Conservation (phyloP, 2,797 vertebrate genomes). For the Gadopsis marmoratus region DNA sequence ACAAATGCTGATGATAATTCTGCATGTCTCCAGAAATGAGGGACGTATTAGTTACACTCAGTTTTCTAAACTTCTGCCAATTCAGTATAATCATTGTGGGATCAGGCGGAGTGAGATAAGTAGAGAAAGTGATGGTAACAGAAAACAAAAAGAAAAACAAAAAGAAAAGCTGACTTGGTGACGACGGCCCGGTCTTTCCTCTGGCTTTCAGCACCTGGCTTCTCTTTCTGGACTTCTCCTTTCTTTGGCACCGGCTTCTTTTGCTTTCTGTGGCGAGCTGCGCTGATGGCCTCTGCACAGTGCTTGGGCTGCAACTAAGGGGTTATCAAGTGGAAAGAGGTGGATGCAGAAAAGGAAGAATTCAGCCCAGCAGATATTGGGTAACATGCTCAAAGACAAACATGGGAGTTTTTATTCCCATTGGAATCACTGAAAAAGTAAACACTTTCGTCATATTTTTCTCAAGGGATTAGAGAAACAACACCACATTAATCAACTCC, state of each 20-base stretch:
- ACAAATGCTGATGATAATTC: slow-evolving; percentile 7
- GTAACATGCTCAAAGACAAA: slow-evolving; percentile 39
- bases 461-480: slow-evolving; percentile 46
- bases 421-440: slow-evolving; percentile 27
- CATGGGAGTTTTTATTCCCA: slow-evolving; percentile 22
- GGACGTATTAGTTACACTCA: neutral
- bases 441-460: slow-evolving; percentile 47
- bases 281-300: slow-evolving; percentile 90
- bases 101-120: neutral
- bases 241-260: slow-evolving; percentile 87
- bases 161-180: slow-evolving; percentile 88
- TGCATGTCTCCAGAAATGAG: slow-evolving; percentile 19
- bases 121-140: slow-evolving; percentile 7
- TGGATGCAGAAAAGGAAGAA: slow-evolving; percentile 22
- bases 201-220: slow-evolving; percentile 92
- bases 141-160: neutral
- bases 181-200: slow-evolving; percentile 89
- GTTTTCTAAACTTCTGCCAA: neutral
- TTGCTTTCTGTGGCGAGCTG: slow-evolving; percentile 89
- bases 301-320: slow-evolving; percentile 92
- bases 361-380: slow-evolving; percentile 25
- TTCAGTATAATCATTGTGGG: neutral
- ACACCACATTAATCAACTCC: slow-evolving; percentile 29
- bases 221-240: slow-evolving; percentile 89
- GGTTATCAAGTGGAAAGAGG: slow-evolving; percentile 41